Base-by-base conservation (phyloP, 2,113 vertebrate genomes). In the Taurulus bubalis region DNA sequence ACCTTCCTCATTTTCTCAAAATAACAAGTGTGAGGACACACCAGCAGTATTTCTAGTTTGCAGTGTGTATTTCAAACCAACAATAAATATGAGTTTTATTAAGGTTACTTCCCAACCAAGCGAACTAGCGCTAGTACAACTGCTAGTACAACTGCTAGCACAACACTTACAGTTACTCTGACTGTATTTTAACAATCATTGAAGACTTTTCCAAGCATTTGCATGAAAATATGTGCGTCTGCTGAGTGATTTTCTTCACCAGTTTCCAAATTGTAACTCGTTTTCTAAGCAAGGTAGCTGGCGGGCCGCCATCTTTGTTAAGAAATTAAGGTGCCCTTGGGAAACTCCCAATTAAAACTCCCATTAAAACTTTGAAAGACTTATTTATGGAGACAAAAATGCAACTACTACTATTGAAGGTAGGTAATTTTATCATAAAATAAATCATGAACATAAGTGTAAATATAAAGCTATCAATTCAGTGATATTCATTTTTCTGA, bases 221-320 rank as follows among this genome's bases (percentile, higher is more conserved):
- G 24, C 18, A 6, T 42, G 6, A 30, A 22, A 14, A 22, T 8
- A 38, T 14, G 7, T 56, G 4, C 12, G 4, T 45, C 42, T 15
- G 42, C 42, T 47, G 16, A 47, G 16, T 47, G 42, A 47, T 22
- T 22, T 49, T 7, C 6, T 47, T 45, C 3, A 6, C 45, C 15
- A 47, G 51, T 47, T 47, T 47, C 45, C 45, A 47, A 47, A 18
- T 6, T 49, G 18, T 22, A 26, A 42, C 24, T 47, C 2, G 6
- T 38, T 11, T 38, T 22, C 16, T 7, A 6, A n/a, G 49, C 20
- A 22, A 51, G 20, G 7, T 22, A 51, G 30, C 20, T 22, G 8
- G 11, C 5, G 12, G 53, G n/a, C 69, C 1, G 53, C 49, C 68
- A 70, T 70, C 49, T 70, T 71, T 71, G 34, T 20, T 20, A 49